Percentiles rank a stretch among this genome's conserved stretches.
These are phyloP conservation scores for Scolopax mira DNA, from an alignment of 2,113 vertebrate genomes.

Conservation along the genomic window DNA sequence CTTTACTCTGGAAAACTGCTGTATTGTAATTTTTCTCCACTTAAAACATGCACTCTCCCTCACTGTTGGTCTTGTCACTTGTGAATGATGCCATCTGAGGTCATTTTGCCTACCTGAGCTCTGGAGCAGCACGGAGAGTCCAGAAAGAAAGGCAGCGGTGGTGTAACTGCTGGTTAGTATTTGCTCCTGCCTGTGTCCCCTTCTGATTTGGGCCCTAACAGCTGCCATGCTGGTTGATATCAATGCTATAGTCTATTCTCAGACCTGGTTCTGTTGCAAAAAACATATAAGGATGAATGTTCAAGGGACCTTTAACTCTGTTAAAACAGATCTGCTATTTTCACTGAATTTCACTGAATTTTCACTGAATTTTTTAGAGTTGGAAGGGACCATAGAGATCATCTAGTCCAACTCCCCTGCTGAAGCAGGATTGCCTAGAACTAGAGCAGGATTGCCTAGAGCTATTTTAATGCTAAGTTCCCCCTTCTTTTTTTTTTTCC, in stretches of 20 bases:
- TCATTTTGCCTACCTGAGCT: background rate
- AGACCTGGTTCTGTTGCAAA: background rate
- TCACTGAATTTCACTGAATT: no score
- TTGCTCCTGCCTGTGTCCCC: background rate
- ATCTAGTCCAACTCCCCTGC: no score
- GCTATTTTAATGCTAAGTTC: background rate
- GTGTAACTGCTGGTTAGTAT: background rate
- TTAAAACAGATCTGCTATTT: background rate
- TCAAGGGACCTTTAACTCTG: background rate
- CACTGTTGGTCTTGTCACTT: background rate
- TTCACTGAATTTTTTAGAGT: no score
- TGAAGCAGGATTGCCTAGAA: no score
- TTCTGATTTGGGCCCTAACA: background rate
- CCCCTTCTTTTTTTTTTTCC: background rate
- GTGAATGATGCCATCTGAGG: background rate
- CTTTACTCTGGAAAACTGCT: background rate
- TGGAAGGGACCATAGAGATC: no score
- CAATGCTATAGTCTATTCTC: background rate
- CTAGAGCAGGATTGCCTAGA: no score
- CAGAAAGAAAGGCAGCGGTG: background rate
- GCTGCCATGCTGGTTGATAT: background rate
- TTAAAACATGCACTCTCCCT: background rate
- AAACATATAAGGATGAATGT: background rate
- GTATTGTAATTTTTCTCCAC: background rate
- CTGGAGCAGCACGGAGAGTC: background rate